These are phyloP conservation scores for Brachyistius frenatus DNA, from an alignment of 2,113 vertebrate genomes.

Conservation along the genomic window DNA sequence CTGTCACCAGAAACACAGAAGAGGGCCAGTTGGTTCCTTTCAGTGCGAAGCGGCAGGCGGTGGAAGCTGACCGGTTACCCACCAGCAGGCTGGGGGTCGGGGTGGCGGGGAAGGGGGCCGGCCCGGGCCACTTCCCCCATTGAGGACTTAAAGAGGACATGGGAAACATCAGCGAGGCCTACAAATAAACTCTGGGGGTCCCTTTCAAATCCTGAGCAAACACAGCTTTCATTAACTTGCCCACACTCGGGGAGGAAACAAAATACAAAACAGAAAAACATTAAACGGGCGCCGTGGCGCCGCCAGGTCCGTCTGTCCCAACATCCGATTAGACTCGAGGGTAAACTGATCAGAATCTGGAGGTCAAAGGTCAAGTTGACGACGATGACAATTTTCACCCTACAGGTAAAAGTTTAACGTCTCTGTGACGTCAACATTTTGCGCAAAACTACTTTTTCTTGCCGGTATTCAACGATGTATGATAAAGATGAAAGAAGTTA, in stretches of 20 bases:
- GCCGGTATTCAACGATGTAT: no score
- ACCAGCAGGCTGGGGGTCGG: not conserved
- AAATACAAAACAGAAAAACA: conserved; percentile 21
- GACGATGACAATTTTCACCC: no score
- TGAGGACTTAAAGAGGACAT: conserved; percentile 55
- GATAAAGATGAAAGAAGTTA: no score
- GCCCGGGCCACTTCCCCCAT: conserved; percentile 38
- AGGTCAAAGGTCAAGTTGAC: no score
- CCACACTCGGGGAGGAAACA: conserved; percentile 5
- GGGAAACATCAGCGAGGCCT: conserved; percentile 58
- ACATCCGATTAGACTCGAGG: no score
- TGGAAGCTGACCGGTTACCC: conserved; percentile 43
- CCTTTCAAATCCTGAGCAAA: conserved; percentile 61
- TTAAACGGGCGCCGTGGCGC: not conserved
- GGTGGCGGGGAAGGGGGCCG: not conserved
- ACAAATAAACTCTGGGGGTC: conserved; percentile 55
- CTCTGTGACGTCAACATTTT: no score
- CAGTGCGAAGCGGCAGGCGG: conserved; percentile 39
- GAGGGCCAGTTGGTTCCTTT: conserved; percentile 22
- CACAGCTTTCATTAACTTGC: conserved; percentile 51
- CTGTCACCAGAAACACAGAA: conserved; percentile 26
- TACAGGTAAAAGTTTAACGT: no score
- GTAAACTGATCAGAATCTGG: no score
- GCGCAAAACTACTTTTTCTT: no score
- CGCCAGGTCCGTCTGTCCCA: no score